Evolutionary conservation across 37 sponge, comb jelly and placozoan species (phyloP).

Genomic region (Cladorhizidae sp.): DNA sequence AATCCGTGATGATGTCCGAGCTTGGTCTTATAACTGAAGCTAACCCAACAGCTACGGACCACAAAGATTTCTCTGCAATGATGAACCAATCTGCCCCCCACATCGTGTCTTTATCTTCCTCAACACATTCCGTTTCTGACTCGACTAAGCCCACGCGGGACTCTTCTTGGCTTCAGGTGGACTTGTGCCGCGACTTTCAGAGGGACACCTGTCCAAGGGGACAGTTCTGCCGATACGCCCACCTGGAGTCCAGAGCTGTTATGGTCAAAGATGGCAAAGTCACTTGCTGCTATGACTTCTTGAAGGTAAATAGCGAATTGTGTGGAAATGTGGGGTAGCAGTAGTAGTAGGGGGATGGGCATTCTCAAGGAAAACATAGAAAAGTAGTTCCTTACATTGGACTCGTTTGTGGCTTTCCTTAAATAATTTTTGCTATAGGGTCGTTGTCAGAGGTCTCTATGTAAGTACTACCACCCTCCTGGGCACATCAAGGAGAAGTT

Average conservation of each 20-base stretch:
- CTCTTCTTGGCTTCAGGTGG: conserved; percentile 76
- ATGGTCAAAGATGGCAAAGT: conserved; percentile 66
- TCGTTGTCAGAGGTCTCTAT: conserved; percentile 66
- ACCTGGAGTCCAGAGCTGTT: conserved; percentile 53
- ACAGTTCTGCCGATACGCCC: conserved; percentile 85
- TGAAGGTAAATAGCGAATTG: conserved; percentile 63
- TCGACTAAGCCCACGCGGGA: conserved; percentile 19
- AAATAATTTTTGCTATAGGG: conserved; percentile 32
- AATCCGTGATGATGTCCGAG: too few species aligned
- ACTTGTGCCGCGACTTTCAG: conserved; percentile 82
- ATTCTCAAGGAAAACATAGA: background rate
- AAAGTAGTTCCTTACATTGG: background rate
- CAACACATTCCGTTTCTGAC: too few species aligned
- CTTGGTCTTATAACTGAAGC: too few species aligned
- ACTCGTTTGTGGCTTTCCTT: background rate
- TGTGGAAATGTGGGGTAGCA: background rate
- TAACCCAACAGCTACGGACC: too few species aligned
- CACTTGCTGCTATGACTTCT: conserved; percentile 83
- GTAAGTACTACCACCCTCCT: conserved; percentile 84
- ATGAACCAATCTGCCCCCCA: too few species aligned
- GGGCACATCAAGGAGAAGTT: conserved; percentile 67
- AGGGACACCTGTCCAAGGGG: conserved; percentile 44
- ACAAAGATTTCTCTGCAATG: too few species aligned
- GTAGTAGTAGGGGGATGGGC: background rate
- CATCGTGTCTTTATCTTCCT: too few species aligned